Percentiles rank a stretch among this genome's conserved stretches.
Conservation (phyloP, 2,888 invertebrate species). For the Notodonta ziczac region DNA sequence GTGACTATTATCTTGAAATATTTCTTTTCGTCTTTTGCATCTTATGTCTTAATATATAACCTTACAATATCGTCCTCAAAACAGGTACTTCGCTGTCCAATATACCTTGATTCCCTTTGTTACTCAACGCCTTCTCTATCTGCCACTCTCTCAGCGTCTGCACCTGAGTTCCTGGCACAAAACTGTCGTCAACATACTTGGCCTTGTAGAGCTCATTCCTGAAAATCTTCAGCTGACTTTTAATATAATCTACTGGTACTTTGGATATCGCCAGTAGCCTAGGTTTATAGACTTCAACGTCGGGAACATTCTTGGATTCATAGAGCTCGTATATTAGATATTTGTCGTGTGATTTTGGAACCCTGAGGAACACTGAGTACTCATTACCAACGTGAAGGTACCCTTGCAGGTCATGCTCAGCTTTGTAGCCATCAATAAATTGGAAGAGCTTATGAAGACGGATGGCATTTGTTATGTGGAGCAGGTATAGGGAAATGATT, state of each 20-base stretch:
- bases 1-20: too few relatives aligned
- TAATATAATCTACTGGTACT: conserved; percentile 67
- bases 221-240: conserved; percentile 61
- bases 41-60: too few relatives aligned
- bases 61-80: conserved; percentile 48
- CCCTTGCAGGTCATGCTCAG: conserved; percentile 62
- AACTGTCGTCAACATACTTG: conserved; percentile 60
- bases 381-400: conserved; percentile 70
- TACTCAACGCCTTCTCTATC: conserved; percentile 57
- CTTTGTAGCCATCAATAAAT: conserved; percentile 65
- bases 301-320: conserved; percentile 61
- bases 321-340: conserved; percentile 68
- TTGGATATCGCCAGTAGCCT: conserved; percentile 64
- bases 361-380: conserved; percentile 63
- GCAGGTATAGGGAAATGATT: conserved; percentile 31
- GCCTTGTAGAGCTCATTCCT: conserved; percentile 61
- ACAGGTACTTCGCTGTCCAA: conserved; percentile 48
- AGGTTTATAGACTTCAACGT: conserved; percentile 52
- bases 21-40: too few relatives aligned
- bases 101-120: conserved; percentile 30
- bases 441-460: conserved; percentile 72
- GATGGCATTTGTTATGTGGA: conserved; percentile 42
- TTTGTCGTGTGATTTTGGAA: conserved; percentile 65
- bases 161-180: conserved; percentile 69
- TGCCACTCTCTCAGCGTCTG: conserved; percentile 74